Conservation (phyloP, 2,888 invertebrate genomes). For the Ophraella communa region DNA sequence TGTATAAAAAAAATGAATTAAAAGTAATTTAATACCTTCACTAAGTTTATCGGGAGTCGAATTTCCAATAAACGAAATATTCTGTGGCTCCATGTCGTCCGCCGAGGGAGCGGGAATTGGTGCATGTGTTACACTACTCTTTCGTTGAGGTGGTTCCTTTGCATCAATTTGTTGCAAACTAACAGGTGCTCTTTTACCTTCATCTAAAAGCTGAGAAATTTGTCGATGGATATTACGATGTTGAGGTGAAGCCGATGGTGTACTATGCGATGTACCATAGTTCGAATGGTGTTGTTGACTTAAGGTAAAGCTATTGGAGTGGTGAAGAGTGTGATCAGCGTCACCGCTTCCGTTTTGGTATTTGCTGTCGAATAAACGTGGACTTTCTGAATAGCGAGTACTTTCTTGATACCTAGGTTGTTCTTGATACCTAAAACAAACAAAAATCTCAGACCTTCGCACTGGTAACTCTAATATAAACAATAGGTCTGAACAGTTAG, state of each 20-base stretch:
- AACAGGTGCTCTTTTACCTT: constrained; percentile 58
- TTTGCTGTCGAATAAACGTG: constrained; percentile 46
- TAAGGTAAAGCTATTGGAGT: constrained; percentile 67
- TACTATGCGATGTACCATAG: constrained; percentile 60
- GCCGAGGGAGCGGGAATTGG: constrained; percentile 72
- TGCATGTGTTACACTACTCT: constrained; percentile 61
- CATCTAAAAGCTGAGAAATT: constrained; percentile 61
- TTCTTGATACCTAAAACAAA: constrained; percentile 26
- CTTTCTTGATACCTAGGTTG: constrained; percentile 39
- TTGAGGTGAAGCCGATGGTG: constrained; percentile 70
- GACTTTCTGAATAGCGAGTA: constrained; percentile 45
- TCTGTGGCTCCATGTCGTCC: constrained; percentile 92
- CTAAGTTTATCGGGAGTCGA: constrained; percentile 62
- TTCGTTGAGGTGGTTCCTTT: constrained; percentile 49
- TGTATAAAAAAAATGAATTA: too few relatives aligned
- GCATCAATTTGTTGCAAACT: constrained; percentile 63
- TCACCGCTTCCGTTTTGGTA: constrained; percentile 49
- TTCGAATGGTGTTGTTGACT: constrained; percentile 64
- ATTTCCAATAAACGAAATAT: constrained; percentile 88
- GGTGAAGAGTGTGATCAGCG: constrained; percentile 59
- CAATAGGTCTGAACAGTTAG: too few relatives aligned
- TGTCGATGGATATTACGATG: constrained; percentile 66
- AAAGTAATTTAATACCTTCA: too few relatives aligned
- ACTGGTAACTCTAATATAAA: too few relatives aligned
- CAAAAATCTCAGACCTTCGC: neutral